A percentile compares a stretch with the other conserved stretches of the same genome.
Conservation (phyloP, 2,888 invertebrate species). For the Campoplex nolae region DNA sequence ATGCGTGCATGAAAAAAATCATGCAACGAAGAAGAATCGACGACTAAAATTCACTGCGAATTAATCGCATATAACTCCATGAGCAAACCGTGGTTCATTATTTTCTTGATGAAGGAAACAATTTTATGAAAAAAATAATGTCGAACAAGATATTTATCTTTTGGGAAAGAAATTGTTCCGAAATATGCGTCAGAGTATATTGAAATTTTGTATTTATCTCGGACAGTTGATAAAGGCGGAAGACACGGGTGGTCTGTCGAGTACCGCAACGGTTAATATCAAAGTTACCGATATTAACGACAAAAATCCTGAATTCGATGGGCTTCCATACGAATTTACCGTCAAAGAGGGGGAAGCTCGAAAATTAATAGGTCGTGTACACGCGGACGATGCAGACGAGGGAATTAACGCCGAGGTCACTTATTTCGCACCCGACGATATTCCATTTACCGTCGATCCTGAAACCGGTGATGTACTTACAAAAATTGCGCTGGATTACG, state of each 20-base stretch:
- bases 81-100: neutral
- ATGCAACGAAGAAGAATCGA: neutral
- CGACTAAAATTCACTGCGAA: neutral
- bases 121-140: neutral
- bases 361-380: conserved; percentile 90
- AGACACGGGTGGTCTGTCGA: conserved; percentile 93
- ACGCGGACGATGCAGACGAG: conserved; percentile 94
- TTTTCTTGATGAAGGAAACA: neutral
- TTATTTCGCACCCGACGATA: conserved; percentile 91
- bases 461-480: conserved; percentile 92
- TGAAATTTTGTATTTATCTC: conserved; percentile 64
- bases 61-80: neutral
- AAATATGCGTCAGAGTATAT: neutral
- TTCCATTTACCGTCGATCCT: conserved; percentile 92
- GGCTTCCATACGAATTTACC: conserved; percentile 92
- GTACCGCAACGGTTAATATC: conserved; percentile 94
- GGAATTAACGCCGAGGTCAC: conserved; percentile 93
- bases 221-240: conserved; percentile 92
- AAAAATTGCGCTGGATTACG: conserved; percentile 91
- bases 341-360: conserved; percentile 90
- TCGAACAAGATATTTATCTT: neutral
- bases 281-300: conserved; percentile 96
- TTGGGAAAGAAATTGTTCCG: neutral
- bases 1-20: neutral
- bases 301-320: conserved; percentile 95